Evolutionary conservation across 2,888 invertebrate genomes (phyloP).

Genomic region (Tigriopus californicus): DNA sequence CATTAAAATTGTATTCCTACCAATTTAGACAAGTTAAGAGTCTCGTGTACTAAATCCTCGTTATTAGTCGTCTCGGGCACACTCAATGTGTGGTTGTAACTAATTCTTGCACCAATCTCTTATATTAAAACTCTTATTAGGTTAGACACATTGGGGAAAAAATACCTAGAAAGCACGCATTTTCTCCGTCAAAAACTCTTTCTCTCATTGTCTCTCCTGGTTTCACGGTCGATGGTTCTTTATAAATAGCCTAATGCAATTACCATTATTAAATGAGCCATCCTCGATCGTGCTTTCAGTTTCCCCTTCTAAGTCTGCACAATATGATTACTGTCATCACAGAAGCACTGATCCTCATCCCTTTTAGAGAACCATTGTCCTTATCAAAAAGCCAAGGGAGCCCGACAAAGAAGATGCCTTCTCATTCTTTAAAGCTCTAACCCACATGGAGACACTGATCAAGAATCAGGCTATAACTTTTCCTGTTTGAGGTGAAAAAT

Average conservation of each 20-base stretch:
- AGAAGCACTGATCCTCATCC: no score
- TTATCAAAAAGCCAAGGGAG: no score
- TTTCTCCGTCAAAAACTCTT: constrained; percentile 17
- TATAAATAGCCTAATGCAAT: constrained; percentile 1
- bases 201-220: not conserved
- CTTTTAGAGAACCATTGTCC: no score
- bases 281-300: no score
- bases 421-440: no score
- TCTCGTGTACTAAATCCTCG: not conserved
- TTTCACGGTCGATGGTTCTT: not conserved
- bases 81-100: not conserved
- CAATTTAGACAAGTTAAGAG: not conserved
- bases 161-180: constrained; percentile 11
- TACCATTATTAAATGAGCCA: not conserved
- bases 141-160: not conserved
- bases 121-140: not conserved
- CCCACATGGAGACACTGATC: no score
- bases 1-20: constrained; percentile 19
- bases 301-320: no score
- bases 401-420: no score
- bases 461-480: no score
- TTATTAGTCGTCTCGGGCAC: not conserved
- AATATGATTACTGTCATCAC: no score
- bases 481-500: no score
- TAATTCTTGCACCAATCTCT: not conserved